These are phyloP conservation scores for Rhabdomys dilectus DNA, from an alignment of 2,113 vertebrate species.

Conservation along the genomic window DNA sequence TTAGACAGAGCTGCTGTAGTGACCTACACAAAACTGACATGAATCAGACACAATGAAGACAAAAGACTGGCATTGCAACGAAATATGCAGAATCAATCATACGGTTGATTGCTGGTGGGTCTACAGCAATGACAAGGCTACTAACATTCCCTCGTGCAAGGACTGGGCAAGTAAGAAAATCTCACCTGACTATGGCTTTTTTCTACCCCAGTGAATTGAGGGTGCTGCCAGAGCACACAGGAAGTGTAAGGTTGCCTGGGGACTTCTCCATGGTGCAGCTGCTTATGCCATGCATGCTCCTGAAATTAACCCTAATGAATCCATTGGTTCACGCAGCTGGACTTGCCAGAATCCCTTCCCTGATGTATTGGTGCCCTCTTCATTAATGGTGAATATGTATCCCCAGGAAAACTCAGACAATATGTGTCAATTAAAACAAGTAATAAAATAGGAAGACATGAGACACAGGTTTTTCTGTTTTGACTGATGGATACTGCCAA, in stretches of 20 bases:
- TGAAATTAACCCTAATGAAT: neutral
- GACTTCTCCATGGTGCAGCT: neutral
- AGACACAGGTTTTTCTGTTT: neutral
- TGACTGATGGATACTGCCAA: neutral
- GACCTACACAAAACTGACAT: no score
- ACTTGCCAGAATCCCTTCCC: neutral
- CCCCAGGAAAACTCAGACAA: neutral
- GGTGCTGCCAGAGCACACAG: neutral
- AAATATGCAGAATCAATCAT: neutral
- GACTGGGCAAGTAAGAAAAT: neutral
- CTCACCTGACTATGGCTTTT: neutral
- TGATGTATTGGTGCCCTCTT: neutral
- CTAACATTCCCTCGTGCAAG: neutral
- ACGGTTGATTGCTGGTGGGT: neutral
- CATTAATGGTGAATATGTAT: neutral
- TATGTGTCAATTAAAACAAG: neutral
- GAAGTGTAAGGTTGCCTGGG: neutral
- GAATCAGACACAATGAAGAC: no score
- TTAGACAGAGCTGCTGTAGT: neutral
- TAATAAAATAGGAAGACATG: fast-evolving
- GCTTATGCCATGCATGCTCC: neutral
- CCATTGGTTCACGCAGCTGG: neutral
- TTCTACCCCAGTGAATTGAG: neutral
- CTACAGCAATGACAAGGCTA: no score
- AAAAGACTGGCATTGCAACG: neutral